Percentiles rank a stretch among this genome's conserved stretches.
phyloP scores from a whole-genome alignment of 2,113 vertebrate species.

The Balaeniceps rex region DNA sequence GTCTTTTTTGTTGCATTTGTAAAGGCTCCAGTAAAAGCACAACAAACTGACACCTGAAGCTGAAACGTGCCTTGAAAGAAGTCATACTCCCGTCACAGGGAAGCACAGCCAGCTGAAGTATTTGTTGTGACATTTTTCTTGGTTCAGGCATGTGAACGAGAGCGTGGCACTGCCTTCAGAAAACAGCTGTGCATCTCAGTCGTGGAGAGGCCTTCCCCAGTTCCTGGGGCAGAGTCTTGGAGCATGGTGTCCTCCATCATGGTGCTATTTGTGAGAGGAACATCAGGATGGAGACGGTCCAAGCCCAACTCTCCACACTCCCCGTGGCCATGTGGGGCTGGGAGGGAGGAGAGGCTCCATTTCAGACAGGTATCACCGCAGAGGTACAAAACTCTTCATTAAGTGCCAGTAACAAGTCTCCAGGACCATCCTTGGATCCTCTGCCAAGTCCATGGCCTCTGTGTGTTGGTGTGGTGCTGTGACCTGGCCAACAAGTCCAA shows the following conservation, averaged over 20 bases:
- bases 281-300: fast-evolving
- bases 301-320: neutral
- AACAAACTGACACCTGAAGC: neutral
- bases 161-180: neutral
- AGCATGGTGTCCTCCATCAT: fast-evolving
- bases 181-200: neutral
- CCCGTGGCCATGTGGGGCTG: neutral
- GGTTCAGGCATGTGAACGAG: neutral
- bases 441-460: neutral
- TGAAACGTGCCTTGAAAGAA: neutral
- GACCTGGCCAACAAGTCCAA: neutral
- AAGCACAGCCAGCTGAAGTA: neutral
- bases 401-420: neutral
- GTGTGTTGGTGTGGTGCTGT: neutral
- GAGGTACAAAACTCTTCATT: neutral
- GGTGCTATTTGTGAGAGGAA: neutral
- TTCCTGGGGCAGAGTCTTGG: neutral
- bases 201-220: no score
- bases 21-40: neutral
- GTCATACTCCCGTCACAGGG: neutral
- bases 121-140: neutral
- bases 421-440: neutral
- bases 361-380: neutral
- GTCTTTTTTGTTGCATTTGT: neutral
- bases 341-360: neutral